Base-by-base conservation (phyloP, 2,113 vertebrate species). In the Salminus brasiliensis region DNA sequence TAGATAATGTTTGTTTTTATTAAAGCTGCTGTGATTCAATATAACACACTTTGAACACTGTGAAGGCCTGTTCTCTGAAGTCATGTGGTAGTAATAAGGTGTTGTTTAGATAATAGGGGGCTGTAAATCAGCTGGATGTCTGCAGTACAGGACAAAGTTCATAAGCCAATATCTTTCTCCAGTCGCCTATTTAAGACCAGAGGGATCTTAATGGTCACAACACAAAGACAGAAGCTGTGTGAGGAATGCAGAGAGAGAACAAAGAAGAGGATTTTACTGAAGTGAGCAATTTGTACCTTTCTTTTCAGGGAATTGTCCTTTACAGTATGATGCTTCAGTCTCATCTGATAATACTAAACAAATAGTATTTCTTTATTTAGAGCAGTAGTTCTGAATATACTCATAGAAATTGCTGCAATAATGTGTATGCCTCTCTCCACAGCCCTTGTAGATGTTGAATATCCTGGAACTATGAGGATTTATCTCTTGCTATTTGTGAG, bases 391-490 rank as follows among this genome's bases (percentile, higher is more conserved):
- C 45, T 49, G 45, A 49, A 18, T 21, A 18, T 7, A n/a, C n/a
- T n/a, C n/a, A n/a, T n/a, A n/a, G n/a, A n/a, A n/a, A n/a, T n/a
- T n/a, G n/a, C n/a, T n/a, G n/a, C n/a, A n/a, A n/a, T n/a, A n/a
- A n/a, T n/a, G n/a, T n/a, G n/a, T n/a, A n/a, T n/a, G n/a, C n/a
- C n/a, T n/a, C n/a, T n/a, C n/a, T n/a, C n/a, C n/a, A n/a, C n/a
- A n/a, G n/a, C n/a, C n/a, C n/a, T n/a, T n/a, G n/a, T n/a, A n/a
- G n/a, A n/a, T n/a, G n/a, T n/a, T n/a, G n/a, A n/a, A n/a, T n/a
- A n/a, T n/a, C n/a, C n/a, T n/a, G n/a, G n/a, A 49, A 87, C 70
- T 57, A 92, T 92, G 88, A 89, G 86, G 82, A 80, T 27, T 0
- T 65, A 85, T 27, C 21, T 36, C 1, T 45, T 90, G 7, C 72